Base-by-base conservation (phyloP, 2,797 vertebrate genomes). In the Anomalospiza imberbis region DNA sequence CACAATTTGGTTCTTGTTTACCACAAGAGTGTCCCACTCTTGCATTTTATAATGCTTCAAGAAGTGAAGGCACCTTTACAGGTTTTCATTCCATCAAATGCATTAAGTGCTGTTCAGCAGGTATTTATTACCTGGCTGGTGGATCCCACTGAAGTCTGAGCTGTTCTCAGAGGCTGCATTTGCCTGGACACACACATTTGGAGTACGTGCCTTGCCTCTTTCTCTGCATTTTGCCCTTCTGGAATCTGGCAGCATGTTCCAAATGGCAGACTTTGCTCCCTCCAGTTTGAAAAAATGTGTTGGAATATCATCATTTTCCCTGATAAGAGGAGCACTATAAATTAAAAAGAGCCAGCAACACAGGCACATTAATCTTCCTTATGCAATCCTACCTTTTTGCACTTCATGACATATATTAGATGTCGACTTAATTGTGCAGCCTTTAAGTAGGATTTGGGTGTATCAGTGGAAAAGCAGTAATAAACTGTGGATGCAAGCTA, bases 321-420 rank as follows among this genome's bases (percentile, higher is more conserved):
- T 88, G 81, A 60, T 89, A 80, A 94, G 85, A 82, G 62, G 44
- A 95, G 55, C 66, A n/a, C 60, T 86, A 38, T 86, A 91, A 91
- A 93, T 96, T 94, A 76, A 76, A 78, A 48, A 65, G 76, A 83
- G 50, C 77, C 65, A 62, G 65, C 66, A 94, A 13, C 73, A 20
- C 51, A 48, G 55, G 53, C 54, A 58, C 77, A 86, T 94, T 94
- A 91, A 95, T 95, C 85, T 91, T 91, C 67, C 61, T 85, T 63
- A 74, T 85, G 83, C 88, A 88, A 62, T 84, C 85, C 89, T 91
- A 79, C 80, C 85, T 89, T 87, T 87, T 88, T 15, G 2, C 45
- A 29, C 85, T 91, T 89, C 77, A 67, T 84, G 94, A 75, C 77
- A 51, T 44, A 45, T 32, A 73, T 84, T 91, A 93, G 74, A 76